Base-by-base conservation (phyloP, 2,113 vertebrate species). In the Lagopus muta region DNA sequence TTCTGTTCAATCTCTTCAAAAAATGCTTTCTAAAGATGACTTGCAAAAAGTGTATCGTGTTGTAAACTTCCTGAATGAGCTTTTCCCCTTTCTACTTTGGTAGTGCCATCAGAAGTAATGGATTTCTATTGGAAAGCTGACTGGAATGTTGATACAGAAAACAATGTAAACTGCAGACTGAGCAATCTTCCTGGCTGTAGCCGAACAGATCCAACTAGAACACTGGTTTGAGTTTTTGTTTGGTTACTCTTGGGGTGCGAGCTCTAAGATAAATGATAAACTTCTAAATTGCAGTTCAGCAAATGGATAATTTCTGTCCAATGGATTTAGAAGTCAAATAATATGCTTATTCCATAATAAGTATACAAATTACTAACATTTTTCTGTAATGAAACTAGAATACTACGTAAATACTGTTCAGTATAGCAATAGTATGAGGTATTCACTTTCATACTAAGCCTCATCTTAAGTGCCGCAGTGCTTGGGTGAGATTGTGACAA, bases 101-200 rank as follows among this genome's bases (percentile, higher is more conserved):
- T 57, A 8, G 4, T 87, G 24, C 62, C 32, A 4, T 62, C 30
- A 66, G 65, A 73, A 38, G 7, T 79, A 62, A 30, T 79, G 82
- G 40, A 73, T 82, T 93, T 92, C 54, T 85, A 58, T 58, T 85
- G 60, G 82, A 58, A 36, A 89, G 62, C 74, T 73, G 82, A 57
- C 32, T 27, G 54, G 52, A 9, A 78, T 1, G 0, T 18, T 89
- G 74, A n/a, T 61, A 21, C 22, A 87, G 84, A 43, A 62, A 76
- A 89, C 67, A 87, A 54, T 61, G 45, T 10, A 17, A 92, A 95
- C 55, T 91, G 82, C 88, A 86, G 55, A 91, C 78, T 25, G 40
- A 38, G 47, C 75, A 76, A 32, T 75, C 27, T 65, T 88, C 40
- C 43, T 0, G 1, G 50, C 42, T 82, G 62, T 58, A 71, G 24